phyloP scores from a whole-genome alignment of 2,888 invertebrate species.

The Drosophila putrida region DNA sequence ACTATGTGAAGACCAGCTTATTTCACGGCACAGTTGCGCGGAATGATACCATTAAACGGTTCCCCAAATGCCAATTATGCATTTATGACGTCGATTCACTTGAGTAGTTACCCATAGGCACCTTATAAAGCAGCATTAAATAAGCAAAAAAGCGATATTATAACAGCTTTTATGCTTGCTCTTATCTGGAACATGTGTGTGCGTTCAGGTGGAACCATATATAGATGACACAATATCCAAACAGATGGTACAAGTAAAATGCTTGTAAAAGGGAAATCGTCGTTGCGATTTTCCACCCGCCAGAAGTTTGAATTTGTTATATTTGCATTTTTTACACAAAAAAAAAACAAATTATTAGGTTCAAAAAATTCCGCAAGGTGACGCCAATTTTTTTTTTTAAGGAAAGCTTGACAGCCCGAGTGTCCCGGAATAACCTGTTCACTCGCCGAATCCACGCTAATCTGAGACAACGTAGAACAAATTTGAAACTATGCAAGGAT shows the following conservation, averaged over 20 bases:
- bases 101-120: slow-evolving; percentile 47
- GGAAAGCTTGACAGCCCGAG: too few relatives aligned
- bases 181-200: slow-evolving; percentile 31
- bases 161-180: slow-evolving; percentile 19
- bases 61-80: slow-evolving; percentile 57
- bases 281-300: too few relatives aligned
- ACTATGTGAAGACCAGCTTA: slow-evolving; percentile 3
- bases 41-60: slow-evolving; percentile 7
- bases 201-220: slow-evolving; percentile 30
- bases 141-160: slow-evolving; percentile 1
- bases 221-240: not conserved
- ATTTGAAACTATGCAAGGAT: too few relatives aligned
- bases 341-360: too few relatives aligned
- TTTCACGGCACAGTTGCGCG: slow-evolving; percentile 19
- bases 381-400: too few relatives aligned
- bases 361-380: too few relatives aligned
- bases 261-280: not conserved
- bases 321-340: too few relatives aligned
- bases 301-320: too few relatives aligned
- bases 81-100: slow-evolving; percentile 61
- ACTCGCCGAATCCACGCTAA: too few relatives aligned
- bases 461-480: too few relatives aligned
- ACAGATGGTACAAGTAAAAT: slow-evolving; percentile 17
- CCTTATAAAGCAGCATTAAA: slow-evolving; percentile 39
- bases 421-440: too few relatives aligned